Conservation (phyloP, 2,113 vertebrate genomes). For the Salvelinus alpinus region DNA sequence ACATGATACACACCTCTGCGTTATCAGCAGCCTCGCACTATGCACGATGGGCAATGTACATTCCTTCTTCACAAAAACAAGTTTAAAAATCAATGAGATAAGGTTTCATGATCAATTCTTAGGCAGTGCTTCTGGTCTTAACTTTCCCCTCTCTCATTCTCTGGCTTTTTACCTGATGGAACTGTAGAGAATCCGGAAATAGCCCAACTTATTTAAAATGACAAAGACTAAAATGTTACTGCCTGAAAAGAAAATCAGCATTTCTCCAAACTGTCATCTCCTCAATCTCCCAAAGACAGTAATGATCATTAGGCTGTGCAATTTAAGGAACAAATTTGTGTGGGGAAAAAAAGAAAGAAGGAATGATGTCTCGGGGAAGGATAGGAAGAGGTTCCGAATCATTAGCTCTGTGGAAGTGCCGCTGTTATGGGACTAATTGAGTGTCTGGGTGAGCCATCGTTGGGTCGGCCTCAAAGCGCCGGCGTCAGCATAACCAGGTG, state of each 20-base stretch:
- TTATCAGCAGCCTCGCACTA: too few species aligned
- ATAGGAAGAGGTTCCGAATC: conserved; percentile 41
- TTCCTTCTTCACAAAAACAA: background rate
- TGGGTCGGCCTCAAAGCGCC: conserved; percentile 49
- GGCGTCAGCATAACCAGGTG: conserved; percentile 57
- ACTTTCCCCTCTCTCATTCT: conserved; percentile 25
- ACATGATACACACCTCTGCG: too few species aligned
- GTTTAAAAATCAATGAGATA: conserved; percentile 56
- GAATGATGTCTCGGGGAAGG: background rate
- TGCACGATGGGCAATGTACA: too few species aligned
- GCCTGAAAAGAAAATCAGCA: conserved; percentile 55
- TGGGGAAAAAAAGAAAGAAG: conserved; percentile 5
- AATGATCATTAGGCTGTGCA: conserved; percentile 58
- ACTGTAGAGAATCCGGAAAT: background rate
- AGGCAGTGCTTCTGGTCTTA: conserved; percentile 25
- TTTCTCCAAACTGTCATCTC: conserved; percentile 60
- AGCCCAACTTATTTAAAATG: conserved; percentile 50
- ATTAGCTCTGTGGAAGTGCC: conserved; percentile 56
- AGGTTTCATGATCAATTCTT: conserved; percentile 53
- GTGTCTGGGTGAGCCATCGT: conserved; percentile 57
- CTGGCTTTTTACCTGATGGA: background rate
- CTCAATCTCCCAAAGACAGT: conserved; percentile 56
- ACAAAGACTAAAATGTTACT: conserved; percentile 56
- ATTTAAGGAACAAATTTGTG: conserved; percentile 57
- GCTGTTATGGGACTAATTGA: conserved; percentile 71